Percentiles rank a stretch among this genome's conserved stretches.
phyloP scores from a whole-genome alignment of 2,888 invertebrate genomes.

The Idaea aversata region DNA sequence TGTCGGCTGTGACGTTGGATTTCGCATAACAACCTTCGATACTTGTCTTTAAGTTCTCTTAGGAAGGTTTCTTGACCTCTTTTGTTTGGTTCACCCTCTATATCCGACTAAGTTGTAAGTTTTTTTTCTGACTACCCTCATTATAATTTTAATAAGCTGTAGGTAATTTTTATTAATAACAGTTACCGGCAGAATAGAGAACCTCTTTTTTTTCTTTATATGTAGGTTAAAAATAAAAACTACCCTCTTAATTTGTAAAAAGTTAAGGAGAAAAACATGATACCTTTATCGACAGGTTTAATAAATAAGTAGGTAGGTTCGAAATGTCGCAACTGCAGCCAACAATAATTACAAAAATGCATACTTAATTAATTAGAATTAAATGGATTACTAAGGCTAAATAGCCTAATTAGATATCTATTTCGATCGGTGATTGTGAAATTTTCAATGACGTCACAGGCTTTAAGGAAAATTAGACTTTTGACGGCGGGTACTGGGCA shows the following conservation, averaged over 20 bases:
- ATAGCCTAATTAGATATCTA: background rate
- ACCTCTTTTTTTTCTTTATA: too few species aligned
- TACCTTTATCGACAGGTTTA: too few species aligned
- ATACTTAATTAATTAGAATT: background rate
- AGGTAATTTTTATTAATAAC: too few species aligned
- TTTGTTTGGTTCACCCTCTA: background rate
- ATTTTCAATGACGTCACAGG: background rate
- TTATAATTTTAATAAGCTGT: too few species aligned
- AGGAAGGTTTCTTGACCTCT: conserved; percentile 3
- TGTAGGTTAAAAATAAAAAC: too few species aligned
- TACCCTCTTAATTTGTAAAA: too few species aligned
- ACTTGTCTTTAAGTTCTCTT: conserved; percentile 19
- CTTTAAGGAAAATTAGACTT: too few species aligned
- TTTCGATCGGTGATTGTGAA: background rate
- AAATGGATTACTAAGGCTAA: background rate
- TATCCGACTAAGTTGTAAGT: too few species aligned
- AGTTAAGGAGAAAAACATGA: too few species aligned
- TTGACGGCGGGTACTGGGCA: too few species aligned
- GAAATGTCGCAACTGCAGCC: background rate
- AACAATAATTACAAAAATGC: background rate
- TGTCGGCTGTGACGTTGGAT: conserved; percentile 66
- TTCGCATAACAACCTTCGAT: conserved; percentile 40
- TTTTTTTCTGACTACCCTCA: too few species aligned
- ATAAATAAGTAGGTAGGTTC: background rate
- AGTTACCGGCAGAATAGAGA: too few species aligned